Evolutionary conservation across 2,113 vertebrate genomes (phyloP), one percentile per base, ranked within the genome.

Genomic region (Vanacampus margaritifer): DNA sequence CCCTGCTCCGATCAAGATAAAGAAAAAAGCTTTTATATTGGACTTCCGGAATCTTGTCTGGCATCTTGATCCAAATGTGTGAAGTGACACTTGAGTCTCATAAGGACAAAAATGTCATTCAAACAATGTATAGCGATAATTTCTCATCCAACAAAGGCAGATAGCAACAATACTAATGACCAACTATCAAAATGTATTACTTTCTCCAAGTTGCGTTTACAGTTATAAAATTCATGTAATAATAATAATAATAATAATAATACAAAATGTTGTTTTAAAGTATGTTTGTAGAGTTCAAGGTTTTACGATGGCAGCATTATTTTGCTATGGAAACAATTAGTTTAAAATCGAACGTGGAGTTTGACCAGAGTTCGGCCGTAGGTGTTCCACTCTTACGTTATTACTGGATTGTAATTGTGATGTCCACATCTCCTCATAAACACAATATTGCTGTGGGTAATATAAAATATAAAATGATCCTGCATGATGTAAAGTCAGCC

Each of bases 401-500:
- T 36, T 51, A 23, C 32, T 41, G 8, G 1, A 19, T 32, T 36
- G 23, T 43, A 24, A 51, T 41, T 61, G 26, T 39, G 28, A 17
- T 64, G 24, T 43, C 16, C 3, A 28, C 24, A 17, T 64, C 36
- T 56, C 23, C 56, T 39, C 60, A 9, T 36, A 24, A 58, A 61
- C 37, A 68, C 17, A 54, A 57, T 21, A 46, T 68, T 45, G 43
- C 74, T 14, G 2, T 37, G 39, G 67, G n/a, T 48, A 66, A 71
- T 67, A 68, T 76, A 43, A 46, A 67, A 50, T 32, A 51, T 62
- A 74, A 58, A 48, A 64, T 41, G 32, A 26, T 17, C 37, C 39
- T 48, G 64, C 19, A 26, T 68, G 50, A 71, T 74, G 56, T 35
- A 71, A 79, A 51, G 14, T 9, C 35, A 53, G 67, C 28, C 67